phyloP scores from a whole-genome alignment of 2,797 vertebrate genomes.

The Pelochelys cantorii region DNA sequence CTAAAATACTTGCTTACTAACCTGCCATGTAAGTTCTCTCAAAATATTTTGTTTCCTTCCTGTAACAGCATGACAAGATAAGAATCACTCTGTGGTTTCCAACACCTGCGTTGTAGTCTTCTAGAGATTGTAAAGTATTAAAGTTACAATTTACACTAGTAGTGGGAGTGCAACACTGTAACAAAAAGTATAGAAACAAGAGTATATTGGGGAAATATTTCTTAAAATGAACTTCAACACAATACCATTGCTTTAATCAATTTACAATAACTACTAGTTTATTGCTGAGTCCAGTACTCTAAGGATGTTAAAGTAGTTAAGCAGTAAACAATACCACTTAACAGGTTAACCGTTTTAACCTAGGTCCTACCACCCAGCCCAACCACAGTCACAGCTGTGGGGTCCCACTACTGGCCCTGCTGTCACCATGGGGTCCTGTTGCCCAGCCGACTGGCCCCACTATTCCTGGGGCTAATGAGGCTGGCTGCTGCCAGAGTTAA shows the following conservation, averaged over 20 bases:
- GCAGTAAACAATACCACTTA: no score
- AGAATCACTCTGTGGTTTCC: slow-evolving; percentile 23
- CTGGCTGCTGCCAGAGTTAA: no score
- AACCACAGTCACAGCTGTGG: no score
- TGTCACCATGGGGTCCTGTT: no score
- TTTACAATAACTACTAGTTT: background rate
- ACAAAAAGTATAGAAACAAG: background rate
- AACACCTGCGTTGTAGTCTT: slow-evolving; percentile 18
- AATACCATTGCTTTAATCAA: slow-evolving; percentile 13
- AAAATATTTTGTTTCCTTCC: slow-evolving; percentile 25
- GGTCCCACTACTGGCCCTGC: no score
- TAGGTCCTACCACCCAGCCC: no score
- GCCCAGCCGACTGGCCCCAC: no score
- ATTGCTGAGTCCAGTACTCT: background rate
- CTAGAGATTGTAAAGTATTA: slow-evolving; percentile 26
- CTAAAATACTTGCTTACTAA: slow-evolving; percentile 26
- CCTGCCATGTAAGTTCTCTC: background rate
- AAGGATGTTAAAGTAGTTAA: no score
- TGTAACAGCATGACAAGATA: slow-evolving; percentile 7
- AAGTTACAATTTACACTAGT: accelerated
- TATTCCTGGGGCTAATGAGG: no score
- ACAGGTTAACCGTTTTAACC: no score
- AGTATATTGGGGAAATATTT: slow-evolving; percentile 2
- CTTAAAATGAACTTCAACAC: background rate
- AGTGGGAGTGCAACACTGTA: background rate